A percentile compares a stretch with the other conserved stretches of the same genome.
Evolutionary conservation across 2,113 vertebrate genomes (phyloP).

Genomic region (Rhinolophus sinicus): DNA sequence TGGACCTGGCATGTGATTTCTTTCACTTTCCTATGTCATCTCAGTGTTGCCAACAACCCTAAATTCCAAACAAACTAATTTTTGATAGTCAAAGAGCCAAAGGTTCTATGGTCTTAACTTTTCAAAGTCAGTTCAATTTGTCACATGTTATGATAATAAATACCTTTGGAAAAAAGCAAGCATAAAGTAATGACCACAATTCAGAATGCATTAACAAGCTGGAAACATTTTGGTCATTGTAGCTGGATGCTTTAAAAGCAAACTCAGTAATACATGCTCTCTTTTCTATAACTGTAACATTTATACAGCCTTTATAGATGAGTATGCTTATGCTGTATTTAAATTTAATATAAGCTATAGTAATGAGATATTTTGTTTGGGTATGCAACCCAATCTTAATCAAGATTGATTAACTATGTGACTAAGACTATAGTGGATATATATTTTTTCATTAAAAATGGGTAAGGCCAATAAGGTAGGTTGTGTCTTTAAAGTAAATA

Average conservation of each 20-base stretch:
- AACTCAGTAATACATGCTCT: not conserved
- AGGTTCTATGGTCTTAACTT: conserved; percentile 74
- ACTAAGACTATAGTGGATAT: not conserved
- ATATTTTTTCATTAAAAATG: not conserved
- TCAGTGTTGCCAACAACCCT: conserved; percentile 66
- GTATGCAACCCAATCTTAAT: not conserved
- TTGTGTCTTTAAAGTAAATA: not conserved
- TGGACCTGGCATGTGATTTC: conserved; percentile 41
- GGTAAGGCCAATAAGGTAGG: not conserved
- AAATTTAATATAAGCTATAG: not conserved
- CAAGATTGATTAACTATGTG: not conserved
- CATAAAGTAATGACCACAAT: conserved; percentile 27
- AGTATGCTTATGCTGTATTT: not conserved
- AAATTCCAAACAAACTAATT: conserved; percentile 79
- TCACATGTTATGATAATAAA: conserved; percentile 78
- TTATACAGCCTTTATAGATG: not conserved
- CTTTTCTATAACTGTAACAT: not conserved
- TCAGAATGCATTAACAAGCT: conserved; percentile 70
- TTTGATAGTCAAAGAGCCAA: conserved; percentile 76
- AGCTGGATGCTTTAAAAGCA: conserved; percentile 58
- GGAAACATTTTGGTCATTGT: conserved; percentile 70
- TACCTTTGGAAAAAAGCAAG: conserved; percentile 77
- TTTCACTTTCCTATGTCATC: conserved; percentile 66
- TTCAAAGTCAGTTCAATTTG: conserved; percentile 75
- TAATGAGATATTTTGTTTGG: not conserved